Percentiles rank a stretch among this genome's conserved stretches.
Evolutionary conservation across 2,113 vertebrate species (phyloP).

Genomic region (Columba janthina): DNA sequence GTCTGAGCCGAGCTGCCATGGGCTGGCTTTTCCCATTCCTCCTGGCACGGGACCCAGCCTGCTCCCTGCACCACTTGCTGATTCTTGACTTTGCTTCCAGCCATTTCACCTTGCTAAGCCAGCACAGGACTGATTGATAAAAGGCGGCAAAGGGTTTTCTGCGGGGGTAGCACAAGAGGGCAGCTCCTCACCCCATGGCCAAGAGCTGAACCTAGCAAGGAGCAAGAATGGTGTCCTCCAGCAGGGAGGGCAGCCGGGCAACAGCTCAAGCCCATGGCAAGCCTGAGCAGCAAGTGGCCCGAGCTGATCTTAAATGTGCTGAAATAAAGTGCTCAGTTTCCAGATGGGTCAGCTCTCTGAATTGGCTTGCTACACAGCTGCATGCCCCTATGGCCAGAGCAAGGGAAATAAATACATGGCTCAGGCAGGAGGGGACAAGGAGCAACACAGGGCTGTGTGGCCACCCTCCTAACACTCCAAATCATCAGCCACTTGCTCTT

Average conservation of each 20-base stretch:
- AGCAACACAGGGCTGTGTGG: not conserved
- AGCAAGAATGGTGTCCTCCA: rapidly evolving
- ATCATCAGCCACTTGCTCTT: not conserved
- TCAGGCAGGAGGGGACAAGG: not conserved
- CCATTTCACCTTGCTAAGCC: not conserved
- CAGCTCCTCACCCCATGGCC: not conserved
- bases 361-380: not conserved
- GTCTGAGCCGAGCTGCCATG: rapidly evolving
- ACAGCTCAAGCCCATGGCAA: not conserved
- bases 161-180: not conserved
- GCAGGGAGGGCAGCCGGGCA: not conserved
- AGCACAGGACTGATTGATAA: not conserved
- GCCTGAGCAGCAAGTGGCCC: not conserved
- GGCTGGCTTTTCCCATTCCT: not conserved
- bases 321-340: not conserved
- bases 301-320: not conserved
- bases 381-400: rapidly evolving
- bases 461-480: no score
- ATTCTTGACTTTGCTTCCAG: not conserved
- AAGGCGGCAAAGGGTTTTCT: not conserved
- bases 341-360: not conserved
- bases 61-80: not conserved
- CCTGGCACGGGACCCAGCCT: not conserved
- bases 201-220: not conserved
- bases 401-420: not conserved